Base-by-base conservation (phyloP, 2,113 vertebrate species). In the Sinocyclocheilus maitianheensis region DNA sequence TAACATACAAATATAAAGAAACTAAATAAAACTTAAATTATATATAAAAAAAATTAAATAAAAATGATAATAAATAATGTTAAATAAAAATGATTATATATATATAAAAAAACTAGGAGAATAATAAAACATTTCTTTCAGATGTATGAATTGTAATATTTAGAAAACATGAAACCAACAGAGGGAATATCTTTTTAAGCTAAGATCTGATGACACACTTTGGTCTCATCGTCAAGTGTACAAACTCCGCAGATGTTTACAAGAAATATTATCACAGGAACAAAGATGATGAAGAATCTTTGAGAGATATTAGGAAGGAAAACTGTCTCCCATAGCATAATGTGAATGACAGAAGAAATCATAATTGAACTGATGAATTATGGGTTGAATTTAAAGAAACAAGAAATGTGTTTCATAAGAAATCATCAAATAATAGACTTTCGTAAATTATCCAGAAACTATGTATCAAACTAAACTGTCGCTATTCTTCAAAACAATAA, bases 241-340 rank as follows among this genome's bases (percentile, higher is more conserved):
- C 6, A 34, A 82, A 71, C 43, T 63, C 55, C 9, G 20, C 40
- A 69, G 43, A 55, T 51, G 46, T 82, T 51, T 14, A 2, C 18
- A 69, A 13, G 43, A 69, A 4, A 30, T 24, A 51, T 34, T 7
- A 22, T 69, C 53, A 77, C 13, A 26, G 13, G 24, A 77, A 55
- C 13, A 82, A 34, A 69, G 4, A 69, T 30, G 40, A 48, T 69
- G 4, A 69, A 67, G 62, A 43, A 82, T 82, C 40, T 82, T 77
- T 51, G 3, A 58, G 18, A 34, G 18, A 13, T 62, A 60, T 79
- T 2, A 78, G 30, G 4, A 37, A 79, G 37, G 58, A 34, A 30
- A 30, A 60, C 77, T 60, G 30, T 62, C 37, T 62, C 3, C 34
- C 22, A 14, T 43, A 79, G 77, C 18, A 79, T 5, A 22, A 24